A percentile compares a stretch with the other conserved stretches of the same genome.
Conservation (phyloP, 1,140 invertebrate species). For the Zaprionus camerounensis region DNA sequence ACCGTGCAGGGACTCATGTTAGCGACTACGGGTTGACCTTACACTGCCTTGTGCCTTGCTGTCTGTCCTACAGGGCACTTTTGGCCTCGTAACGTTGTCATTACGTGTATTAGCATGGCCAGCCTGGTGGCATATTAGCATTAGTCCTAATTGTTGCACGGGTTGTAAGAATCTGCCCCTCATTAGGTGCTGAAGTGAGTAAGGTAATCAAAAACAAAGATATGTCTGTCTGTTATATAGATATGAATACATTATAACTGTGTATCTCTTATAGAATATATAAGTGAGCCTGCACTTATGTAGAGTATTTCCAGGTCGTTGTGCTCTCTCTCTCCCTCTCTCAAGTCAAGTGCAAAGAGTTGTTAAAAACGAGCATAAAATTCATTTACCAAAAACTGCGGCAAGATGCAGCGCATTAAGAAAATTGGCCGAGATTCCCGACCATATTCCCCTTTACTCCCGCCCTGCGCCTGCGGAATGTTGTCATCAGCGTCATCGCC, state of each 20-base stretch:
- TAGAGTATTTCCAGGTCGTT: slow-evolving; percentile 18
- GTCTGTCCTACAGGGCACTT: slow-evolving; percentile 48
- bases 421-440: slow-evolving; percentile 55
- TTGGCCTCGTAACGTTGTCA: slow-evolving; percentile 67
- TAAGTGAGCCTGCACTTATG: not conserved
- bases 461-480: slow-evolving; percentile 16
- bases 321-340: not conserved
- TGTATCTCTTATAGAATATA: not conserved
- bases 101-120: slow-evolving; percentile 77
- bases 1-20: slow-evolving; percentile 11
- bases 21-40: not conserved
- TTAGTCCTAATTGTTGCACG: slow-evolving; percentile 55
- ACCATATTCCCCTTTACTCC: not conserved
- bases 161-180: not conserved
- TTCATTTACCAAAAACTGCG: slow-evolving; percentile 29
- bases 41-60: not conserved
- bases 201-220: not conserved
- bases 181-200: not conserved
- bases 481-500: slow-evolving; percentile 51
- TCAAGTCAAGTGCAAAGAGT: slow-evolving; percentile 70
- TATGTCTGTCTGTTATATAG: too few relatives aligned
- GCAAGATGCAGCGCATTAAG: slow-evolving; percentile 72
- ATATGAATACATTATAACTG: too few relatives aligned
- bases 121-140: slow-evolving; percentile 72
- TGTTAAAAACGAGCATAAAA: slow-evolving; percentile 63